phyloP scores from a whole-genome alignment of 2,113 vertebrate genomes.

The Mandrillus leucophaeus region DNA sequence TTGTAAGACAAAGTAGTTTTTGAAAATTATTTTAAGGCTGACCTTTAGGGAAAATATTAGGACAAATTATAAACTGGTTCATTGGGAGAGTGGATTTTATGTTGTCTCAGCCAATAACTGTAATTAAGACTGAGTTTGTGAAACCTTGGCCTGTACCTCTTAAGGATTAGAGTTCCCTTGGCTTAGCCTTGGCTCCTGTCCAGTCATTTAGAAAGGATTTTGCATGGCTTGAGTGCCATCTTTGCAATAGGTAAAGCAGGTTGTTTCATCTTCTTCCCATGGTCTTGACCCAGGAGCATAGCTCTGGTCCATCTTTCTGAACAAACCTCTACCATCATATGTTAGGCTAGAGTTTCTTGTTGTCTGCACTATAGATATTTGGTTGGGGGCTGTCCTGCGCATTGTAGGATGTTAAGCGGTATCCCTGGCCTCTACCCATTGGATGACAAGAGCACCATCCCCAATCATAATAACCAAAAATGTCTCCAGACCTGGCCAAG shows the following conservation, averaged over 20 bases:
- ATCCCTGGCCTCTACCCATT: neutral
- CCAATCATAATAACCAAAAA: neutral
- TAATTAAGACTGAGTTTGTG: neutral
- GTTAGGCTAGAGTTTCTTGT: neutral
- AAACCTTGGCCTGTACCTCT: neutral
- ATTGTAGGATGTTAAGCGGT: neutral
- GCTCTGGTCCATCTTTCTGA: neutral
- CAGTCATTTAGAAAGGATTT: neutral
- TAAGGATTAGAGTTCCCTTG: neutral
- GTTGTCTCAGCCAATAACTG: neutral
- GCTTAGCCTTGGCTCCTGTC: neutral
- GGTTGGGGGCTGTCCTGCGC: neutral
- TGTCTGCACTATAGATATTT: neutral
- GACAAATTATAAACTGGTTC: neutral
- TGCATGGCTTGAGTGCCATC: neutral
- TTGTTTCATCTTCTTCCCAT: constrained; percentile 19
- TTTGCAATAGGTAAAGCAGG: neutral
- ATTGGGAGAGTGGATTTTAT: constrained; percentile 27
- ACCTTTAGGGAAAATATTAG: neutral
- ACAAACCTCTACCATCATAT: neutral
- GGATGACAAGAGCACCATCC: neutral
- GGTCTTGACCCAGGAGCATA: constrained; percentile 2
- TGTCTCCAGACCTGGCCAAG: neutral
- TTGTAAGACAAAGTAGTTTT: neutral
- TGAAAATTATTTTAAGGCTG: neutral